Base-by-base conservation (phyloP, 1,140 invertebrate species). In the Bathynomus jamesi region DNA sequence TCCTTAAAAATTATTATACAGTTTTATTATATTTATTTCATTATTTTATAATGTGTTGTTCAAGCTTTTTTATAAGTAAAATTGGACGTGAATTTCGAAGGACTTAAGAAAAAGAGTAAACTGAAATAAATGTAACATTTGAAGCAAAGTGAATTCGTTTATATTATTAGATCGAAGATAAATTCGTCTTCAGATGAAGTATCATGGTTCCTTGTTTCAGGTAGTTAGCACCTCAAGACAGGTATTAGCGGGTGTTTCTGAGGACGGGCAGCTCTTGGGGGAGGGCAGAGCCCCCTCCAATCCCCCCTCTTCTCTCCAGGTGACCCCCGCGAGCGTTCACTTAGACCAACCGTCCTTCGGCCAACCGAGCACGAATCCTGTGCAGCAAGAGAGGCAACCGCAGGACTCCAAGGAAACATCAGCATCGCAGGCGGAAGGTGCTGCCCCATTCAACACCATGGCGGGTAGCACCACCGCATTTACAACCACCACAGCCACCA, bases 161-260 rank as follows among this genome's bases (percentile, higher is more conserved):
- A n/a, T n/a, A n/a, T n/a, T n/a, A n/a, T n/a, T n/a, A n/a, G n/a
- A n/a, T n/a, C n/a, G n/a, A n/a, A n/a, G n/a, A n/a, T n/a, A n/a
- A n/a, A n/a, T n/a, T n/a, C n/a, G n/a, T n/a, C n/a, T n/a, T 64
- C 69, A 70, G 73, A 60, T 70, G 53, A 65, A 67, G 69, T 66
- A 71, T 74, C 73, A 74, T 71, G 73, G 65, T 31, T 68, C 69
- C 73, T 74, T 69, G 30, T 61, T 74, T 74, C 73, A 74, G 73
- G 73, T 74, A 74, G 73, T 74, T 74, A 74, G 73, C 73, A 65
- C 73, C 65, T 67, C 73, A 74, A 62, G 73, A 74, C 69, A 74
- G 73, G 69, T 74, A 74, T 74, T 74, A 74, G 69, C 63, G 73
- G 73, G 65, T 70, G 72, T 65, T 28, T 60, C 7, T 17, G 32